Base-by-base conservation (phyloP, 2,113 vertebrate species). In the Microcebus ravelobensis region DNA sequence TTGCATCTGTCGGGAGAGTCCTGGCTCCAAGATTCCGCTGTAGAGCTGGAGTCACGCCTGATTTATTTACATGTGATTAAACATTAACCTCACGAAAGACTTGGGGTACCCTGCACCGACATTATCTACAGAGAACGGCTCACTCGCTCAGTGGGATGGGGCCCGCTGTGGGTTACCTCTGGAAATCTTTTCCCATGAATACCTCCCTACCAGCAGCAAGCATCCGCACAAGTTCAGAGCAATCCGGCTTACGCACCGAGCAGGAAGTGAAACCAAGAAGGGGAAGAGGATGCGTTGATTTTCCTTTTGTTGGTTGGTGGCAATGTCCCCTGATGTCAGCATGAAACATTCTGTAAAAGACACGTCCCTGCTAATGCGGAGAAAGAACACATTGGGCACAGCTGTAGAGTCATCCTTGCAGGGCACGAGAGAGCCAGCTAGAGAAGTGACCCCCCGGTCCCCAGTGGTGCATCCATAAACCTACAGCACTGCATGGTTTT, bases 351-450 rank as follows among this genome's bases (percentile, higher is more conserved):
- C 42, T 91, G 42, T 73, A 81, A 90, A 90, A 73, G 71, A 21
- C 20, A 31, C 2, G 3, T 81, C 81, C 97, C 87, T 92, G 91
- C 76, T 87, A 96, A 82, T 0, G 0, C 34, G 12, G 42, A 95
- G 87, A 95, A 96, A 68, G 91, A 95, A 21, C 76, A 84, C 45
- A 96, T 91, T 87, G 90, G 91, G 61, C 50, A 29, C 15, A 91
- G 68, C 86, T 86, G 50, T 77, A 68, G 42, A 94, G 79, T 89
- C 18, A 89, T 87, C 27, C 20, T 73, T 31, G 10, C 45, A 34
- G 79, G 42, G 68, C 73, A 68, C 74, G 29, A 79, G 74, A 59
- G 59, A 73, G 34, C 68, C 0, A 0, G 39, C 61, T 25, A n/a
- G 52, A 91, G 55, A 89, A 74, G 10, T 0, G 3, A 63, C 34